Base-by-base conservation (phyloP, 2,888 invertebrate genomes). In the Himalopsyche tibetana region DNA sequence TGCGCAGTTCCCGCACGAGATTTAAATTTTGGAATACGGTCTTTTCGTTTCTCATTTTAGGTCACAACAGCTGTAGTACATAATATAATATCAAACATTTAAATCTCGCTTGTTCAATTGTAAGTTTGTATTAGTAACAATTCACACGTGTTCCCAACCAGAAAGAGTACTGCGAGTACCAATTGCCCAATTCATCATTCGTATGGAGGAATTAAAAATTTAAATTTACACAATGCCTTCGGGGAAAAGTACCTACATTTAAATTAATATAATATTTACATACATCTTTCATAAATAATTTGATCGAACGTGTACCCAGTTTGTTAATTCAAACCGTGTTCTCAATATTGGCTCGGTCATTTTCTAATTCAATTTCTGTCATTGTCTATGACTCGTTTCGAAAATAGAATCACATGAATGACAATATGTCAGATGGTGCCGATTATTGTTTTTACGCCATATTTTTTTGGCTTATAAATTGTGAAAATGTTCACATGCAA, bases 301-400 rank as follows among this genome's bases (percentile, higher is more conserved):
- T 15, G 51, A 51, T 51, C 51, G 4, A 9, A 51, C 15, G 5
- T 51, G 51, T 51, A 15, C 51, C 51, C 15, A 51, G 51, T 51
- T 51, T 51, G 51, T 51, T 51, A 15, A 51, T 51, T 51, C 51
- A 51, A 51, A 63, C 28, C 19, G 28, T 19, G 63, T 11, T 63
- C 19, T 63, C 28, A 63, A 63, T 63, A 63, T 63, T 63, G 63
- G 63, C 19, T 19, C 63, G 28, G 63, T 28, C 63, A 63, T 63
- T 63, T 19, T 63, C 11, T 9, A 63, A 19, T 63, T 63, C 63
- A 19, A 19, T 11, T 63, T 63, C 28, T 63, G 63, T 63, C 63
- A 63, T 28, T 63, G 63, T 63, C 28, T 19, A 19, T 51, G 51
- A 51, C 51, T 63, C 28, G 63, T 19, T 19, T 63, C 28, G 6